Percentiles rank a stretch among this genome's conserved stretches.
Evolutionary conservation across 2,888 invertebrate species (phyloP).

Genomic region (Drosophila mimetica): DNA sequence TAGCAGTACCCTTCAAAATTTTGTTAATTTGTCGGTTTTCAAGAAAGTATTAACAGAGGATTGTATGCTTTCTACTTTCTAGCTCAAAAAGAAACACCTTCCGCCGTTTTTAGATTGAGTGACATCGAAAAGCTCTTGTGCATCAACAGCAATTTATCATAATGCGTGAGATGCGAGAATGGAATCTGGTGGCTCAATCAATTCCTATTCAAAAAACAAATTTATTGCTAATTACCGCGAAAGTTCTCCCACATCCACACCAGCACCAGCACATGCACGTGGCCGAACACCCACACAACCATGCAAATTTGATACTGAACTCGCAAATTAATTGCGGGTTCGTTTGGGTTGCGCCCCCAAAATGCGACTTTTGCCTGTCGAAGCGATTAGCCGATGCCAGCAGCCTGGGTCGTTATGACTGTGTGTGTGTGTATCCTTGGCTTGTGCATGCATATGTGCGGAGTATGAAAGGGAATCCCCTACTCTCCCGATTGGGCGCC

Average conservation of each 20-base stretch:
- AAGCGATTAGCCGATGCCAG: constrained; percentile 68
- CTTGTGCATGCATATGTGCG: constrained; percentile 52
- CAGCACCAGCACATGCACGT: constrained; percentile 7
- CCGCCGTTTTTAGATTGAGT: neutral
- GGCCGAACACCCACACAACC: constrained; percentile 20
- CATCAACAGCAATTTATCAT: constrained; percentile 53
- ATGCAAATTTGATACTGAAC: constrained; percentile 76
- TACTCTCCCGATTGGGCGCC: constrained; percentile 61
- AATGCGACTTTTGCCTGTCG: constrained; percentile 51
- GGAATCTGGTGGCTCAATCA: constrained; percentile 42
- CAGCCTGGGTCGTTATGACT: constrained; percentile 18
- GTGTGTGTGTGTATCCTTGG: constrained; percentile 37
- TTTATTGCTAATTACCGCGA: constrained; percentile 75
- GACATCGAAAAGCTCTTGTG: constrained; percentile 21
- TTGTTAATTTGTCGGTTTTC: no score
- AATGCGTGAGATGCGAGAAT: constrained; percentile 16
- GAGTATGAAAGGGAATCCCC: neutral
- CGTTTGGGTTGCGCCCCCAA: constrained; percentile 55
- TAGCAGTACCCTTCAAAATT: no score
- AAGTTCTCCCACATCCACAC: constrained; percentile 16
- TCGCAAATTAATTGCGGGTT: constrained; percentile 76
- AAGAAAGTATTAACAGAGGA: no score
- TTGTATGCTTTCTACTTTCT: no score
- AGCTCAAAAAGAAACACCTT: neutral
- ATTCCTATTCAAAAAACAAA: constrained; percentile 61